Evolutionary conservation across 2,888 invertebrate genomes (phyloP), one percentile per base, ranked within the genome.

Genomic region (Ashinkailepas kermadecensis): DNA sequence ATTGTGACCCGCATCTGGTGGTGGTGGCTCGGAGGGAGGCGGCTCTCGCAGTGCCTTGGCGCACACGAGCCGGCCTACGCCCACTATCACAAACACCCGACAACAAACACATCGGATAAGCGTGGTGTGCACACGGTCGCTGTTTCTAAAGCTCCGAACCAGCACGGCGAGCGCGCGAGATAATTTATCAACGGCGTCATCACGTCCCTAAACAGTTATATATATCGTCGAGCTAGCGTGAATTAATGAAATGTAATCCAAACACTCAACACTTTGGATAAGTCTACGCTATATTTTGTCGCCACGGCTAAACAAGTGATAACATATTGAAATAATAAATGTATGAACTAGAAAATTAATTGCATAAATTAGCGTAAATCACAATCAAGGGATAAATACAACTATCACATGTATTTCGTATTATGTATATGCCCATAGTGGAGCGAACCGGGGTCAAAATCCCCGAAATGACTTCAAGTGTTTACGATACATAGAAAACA

Each of bases 321-420:
- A 74, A 56, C 39, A 70, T 70, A 56, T 56, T 74, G 74, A 74
- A 70, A 74, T 18, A 15, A 74, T 21, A 74, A 74, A 74, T 56
- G 74, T 56, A 74, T 74, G 74, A 74, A 56, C 74, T 74, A 74
- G 74, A 74, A 56, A 74, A 74, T 74, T 74, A 74, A 74, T 56
- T 74, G 74, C 74, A 74, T 74, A 56, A 74, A 74, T 54, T 74
- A 74, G 54, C 56, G 54, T 74, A 18, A 74, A 74, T 74, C 74
- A 74, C 74, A 74, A 70, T 74, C 56, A 21, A 56, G 74, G 74
- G 74, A 74, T 74, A 74, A 74, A 74, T 74, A 74, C 74, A 21
- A 74, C 54, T 56, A 74, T 74, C 74, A 74, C 74, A 74, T 56
- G 54, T 74, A 74, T 21, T 74, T 74, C 56, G 56, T 56, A 18